A percentile compares a stretch with the other conserved stretches of the same genome.
Conservation (phyloP, 2,888 invertebrate genomes). For the Pheosia tremula region DNA sequence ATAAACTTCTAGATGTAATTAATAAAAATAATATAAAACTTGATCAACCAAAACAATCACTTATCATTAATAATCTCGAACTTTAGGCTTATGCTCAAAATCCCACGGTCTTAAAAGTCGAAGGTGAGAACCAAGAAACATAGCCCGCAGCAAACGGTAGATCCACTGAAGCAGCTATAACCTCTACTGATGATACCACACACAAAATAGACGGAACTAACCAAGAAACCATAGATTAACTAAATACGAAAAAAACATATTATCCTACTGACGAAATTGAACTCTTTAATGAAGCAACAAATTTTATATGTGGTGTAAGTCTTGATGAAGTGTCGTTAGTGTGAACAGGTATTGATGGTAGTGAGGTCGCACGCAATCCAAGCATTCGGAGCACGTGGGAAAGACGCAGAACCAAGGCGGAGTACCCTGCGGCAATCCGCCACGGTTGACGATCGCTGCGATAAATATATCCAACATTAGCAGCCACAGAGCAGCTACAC, state of each 20-base stretch:
- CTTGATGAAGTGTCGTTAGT: constrained; percentile 55
- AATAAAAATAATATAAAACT: background rate
- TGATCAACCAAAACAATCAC: constrained; percentile 31
- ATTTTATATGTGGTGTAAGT: constrained; percentile 37
- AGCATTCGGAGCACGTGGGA: constrained; percentile 83
- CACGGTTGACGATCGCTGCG: constrained; percentile 80
- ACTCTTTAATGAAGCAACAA: constrained; percentile 23
- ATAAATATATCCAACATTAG: constrained; percentile 81
- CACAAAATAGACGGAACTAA: constrained; percentile 41
- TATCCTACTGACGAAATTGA: constrained; percentile 45
- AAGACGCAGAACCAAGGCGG: constrained; percentile 70
- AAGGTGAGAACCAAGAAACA: constrained; percentile 69
- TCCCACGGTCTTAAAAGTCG: constrained; percentile 79
- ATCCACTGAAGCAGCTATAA: constrained; percentile 77
- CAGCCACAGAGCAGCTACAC: constrained; percentile 63
- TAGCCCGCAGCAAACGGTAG: constrained; percentile 82
- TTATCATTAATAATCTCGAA: constrained; percentile 66
- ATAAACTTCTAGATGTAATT: background rate
- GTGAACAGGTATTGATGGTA: constrained; percentile 62
- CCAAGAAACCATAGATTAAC: constrained; percentile 59
- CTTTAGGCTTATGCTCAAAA: constrained; percentile 50
- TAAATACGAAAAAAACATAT: constrained; percentile 25
- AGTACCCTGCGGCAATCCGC: constrained; percentile 71
- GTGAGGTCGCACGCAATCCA: constrained; percentile 81
- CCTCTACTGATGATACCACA: constrained; percentile 58